phyloP scores from a whole-genome alignment of 1,140 invertebrate genomes.

The Drosophila nebulosa region DNA sequence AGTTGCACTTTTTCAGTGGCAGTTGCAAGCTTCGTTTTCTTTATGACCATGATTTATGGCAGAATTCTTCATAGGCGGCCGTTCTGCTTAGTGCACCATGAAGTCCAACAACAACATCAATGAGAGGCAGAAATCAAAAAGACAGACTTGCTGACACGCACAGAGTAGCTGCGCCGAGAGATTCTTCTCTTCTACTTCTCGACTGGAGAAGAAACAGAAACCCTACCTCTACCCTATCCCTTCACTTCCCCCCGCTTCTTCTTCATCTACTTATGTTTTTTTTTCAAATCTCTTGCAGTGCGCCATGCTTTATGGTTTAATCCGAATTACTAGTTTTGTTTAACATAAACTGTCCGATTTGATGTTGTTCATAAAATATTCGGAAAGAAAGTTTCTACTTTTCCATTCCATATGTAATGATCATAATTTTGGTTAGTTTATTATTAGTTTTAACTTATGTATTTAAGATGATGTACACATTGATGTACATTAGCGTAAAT shows the following conservation, averaged over 20 bases:
- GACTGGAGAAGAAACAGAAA: background rate
- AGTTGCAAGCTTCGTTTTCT: constrained; percentile 49
- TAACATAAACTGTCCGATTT: constrained; percentile 76
- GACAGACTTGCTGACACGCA: constrained; percentile 59
- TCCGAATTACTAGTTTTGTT: constrained; percentile 54
- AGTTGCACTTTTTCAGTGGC: constrained; percentile 7
- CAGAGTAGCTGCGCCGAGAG: constrained; percentile 23
- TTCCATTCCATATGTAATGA: constrained; percentile 38
- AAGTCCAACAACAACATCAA: constrained; percentile 64
- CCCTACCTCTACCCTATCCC: background rate
- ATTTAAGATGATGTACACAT: background rate
- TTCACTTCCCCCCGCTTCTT: background rate
- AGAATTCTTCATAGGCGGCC: constrained; percentile 78
- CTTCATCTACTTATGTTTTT: background rate
- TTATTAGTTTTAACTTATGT: background rate
- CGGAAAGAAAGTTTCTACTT: constrained; percentile 42
- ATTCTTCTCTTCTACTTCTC: background rate
- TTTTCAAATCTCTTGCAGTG: background rate
- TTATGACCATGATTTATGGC: constrained; percentile 74
- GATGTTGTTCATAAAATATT: constrained; percentile 67
- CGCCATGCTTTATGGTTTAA: constrained; percentile 59
- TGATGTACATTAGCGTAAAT: constrained; percentile 4
- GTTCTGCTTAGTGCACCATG: constrained; percentile 65
- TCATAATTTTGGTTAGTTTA: constrained; percentile 31
- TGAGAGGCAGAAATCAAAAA: constrained; percentile 25